Percentiles rank a stretch among this genome's conserved stretches.
phyloP scores from a whole-genome alignment of 1,140 invertebrate species.

The Pentalonia nigronervosa region DNA sequence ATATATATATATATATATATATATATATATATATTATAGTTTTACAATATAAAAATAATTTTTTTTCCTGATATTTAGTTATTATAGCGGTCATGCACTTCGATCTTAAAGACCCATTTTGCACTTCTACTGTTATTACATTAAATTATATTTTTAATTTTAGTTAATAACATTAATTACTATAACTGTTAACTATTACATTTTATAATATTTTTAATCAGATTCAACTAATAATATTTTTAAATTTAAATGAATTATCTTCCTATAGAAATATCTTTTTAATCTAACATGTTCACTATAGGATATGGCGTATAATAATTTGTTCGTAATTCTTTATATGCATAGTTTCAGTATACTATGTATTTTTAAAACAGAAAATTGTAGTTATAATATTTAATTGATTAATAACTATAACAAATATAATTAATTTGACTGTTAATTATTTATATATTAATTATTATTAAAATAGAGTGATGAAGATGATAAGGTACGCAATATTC shows the following conservation, averaged over 20 bases:
- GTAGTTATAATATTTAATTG: background rate
- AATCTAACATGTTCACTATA: background rate
- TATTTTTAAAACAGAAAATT: background rate
- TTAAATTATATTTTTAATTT: background rate
- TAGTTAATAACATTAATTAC: background rate
- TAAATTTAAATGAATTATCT: background rate
- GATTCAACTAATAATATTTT: background rate
- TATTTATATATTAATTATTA: background rate
- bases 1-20: too few relatives aligned
- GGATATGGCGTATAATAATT: too few relatives aligned
- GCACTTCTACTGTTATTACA: background rate
- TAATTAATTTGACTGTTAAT: background rate
- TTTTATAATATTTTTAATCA: background rate
- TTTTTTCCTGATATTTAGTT: too few relatives aligned
- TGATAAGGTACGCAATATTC: slow-evolving; percentile 29
- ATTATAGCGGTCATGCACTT: background rate
- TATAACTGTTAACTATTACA: background rate
- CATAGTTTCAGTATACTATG: background rate
- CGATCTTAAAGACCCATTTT: background rate
- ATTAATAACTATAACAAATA: too few relatives aligned
- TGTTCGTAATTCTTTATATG: background rate
- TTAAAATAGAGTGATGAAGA: background rate
- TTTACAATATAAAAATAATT: too few relatives aligned
- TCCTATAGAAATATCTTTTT: background rate
- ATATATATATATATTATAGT: too few relatives aligned